Conservation (phyloP, 2,888 invertebrate species). For the Neoaliturus tenellus region DNA sequence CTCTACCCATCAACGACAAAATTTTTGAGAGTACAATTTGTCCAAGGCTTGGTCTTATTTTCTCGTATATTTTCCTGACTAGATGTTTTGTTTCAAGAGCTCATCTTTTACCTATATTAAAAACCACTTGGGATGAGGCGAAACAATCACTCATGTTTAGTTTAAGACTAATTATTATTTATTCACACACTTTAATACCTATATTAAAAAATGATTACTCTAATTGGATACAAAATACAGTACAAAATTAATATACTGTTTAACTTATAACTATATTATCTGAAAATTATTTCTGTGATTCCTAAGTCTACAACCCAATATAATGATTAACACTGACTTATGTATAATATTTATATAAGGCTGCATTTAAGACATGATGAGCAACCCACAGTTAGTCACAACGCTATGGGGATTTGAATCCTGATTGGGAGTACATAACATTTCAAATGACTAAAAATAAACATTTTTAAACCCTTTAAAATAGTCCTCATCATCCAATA, state of each 20-base stretch:
- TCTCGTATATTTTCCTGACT: too few species aligned
- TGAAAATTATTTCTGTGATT: slow-evolving; percentile 29
- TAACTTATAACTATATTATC: slow-evolving; percentile 51
- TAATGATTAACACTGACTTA: slow-evolving; percentile 44
- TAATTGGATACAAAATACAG: slow-evolving; percentile 57
- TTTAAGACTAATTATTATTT: slow-evolving; percentile 51
- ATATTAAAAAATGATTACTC: slow-evolving; percentile 50
- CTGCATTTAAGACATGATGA: slow-evolving; percentile 36
- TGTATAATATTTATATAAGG: slow-evolving; percentile 51
- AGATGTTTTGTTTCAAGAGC: too few species aligned
- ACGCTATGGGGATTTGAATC: background rate
- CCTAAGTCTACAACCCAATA: slow-evolving; percentile 54
- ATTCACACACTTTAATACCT: slow-evolving; percentile 44
- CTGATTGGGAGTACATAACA: slow-evolving; percentile 1
- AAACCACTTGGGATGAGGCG: too few species aligned
- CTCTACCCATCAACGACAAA: too few species aligned
- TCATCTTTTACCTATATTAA: too few species aligned
- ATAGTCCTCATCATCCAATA: too few species aligned
- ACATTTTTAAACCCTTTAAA: too few species aligned
- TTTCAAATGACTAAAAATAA: too few species aligned
- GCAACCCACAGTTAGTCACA: slow-evolving; percentile 28
- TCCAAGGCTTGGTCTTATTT: too few species aligned
- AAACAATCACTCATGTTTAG: too few species aligned
- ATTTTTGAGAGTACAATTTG: too few species aligned
- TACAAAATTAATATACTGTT: slow-evolving; percentile 59